A percentile compares a stretch with the other conserved stretches of the same genome.
Conservation (phyloP, 2,797 vertebrate genomes). For the Chanos chanos region DNA sequence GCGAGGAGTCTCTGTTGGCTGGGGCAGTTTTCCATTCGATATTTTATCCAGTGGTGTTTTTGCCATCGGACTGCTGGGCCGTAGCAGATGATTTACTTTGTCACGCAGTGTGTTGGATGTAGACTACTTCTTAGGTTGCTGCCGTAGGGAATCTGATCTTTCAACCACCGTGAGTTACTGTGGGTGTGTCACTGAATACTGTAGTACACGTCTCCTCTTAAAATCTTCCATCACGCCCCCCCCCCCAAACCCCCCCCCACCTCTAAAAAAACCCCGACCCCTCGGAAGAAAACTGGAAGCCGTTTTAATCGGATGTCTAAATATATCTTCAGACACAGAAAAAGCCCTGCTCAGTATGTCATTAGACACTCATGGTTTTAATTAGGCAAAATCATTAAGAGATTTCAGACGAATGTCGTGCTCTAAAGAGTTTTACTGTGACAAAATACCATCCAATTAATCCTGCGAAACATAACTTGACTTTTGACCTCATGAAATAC, state of each 20-base stretch:
- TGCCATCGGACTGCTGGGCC: not conserved
- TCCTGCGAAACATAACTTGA: no score
- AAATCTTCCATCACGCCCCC: conserved; percentile 36
- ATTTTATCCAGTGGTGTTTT: no score
- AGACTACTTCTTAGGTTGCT: conserved; percentile 37
- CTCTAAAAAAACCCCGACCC: conserved; percentile 7
- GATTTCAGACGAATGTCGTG: no score
- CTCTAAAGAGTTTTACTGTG: no score
- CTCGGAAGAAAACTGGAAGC: conserved; percentile 5
- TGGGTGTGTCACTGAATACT: conserved; percentile 41
- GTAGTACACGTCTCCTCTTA: conserved; percentile 34
- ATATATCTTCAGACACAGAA: conserved; percentile 13
- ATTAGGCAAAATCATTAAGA: no score
- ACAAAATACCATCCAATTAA: no score
- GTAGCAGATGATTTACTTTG: conserved; percentile 49
- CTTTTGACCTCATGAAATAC: no score
- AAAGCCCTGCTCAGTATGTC: not conserved
- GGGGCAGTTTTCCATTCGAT: no score
- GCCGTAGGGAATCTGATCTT: conserved; percentile 45
- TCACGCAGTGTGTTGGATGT: conserved; percentile 24
- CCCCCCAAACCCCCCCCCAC: conserved; percentile 30
- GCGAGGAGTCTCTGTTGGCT: no score
- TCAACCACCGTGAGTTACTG: conserved; percentile 34
- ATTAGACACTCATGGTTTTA: no score
- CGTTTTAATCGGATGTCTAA: conserved; percentile 28